These are phyloP conservation scores for Pachyseris speciosa DNA, from an alignment of 64 coral and sea anemone species.

Conservation along the genomic window DNA sequence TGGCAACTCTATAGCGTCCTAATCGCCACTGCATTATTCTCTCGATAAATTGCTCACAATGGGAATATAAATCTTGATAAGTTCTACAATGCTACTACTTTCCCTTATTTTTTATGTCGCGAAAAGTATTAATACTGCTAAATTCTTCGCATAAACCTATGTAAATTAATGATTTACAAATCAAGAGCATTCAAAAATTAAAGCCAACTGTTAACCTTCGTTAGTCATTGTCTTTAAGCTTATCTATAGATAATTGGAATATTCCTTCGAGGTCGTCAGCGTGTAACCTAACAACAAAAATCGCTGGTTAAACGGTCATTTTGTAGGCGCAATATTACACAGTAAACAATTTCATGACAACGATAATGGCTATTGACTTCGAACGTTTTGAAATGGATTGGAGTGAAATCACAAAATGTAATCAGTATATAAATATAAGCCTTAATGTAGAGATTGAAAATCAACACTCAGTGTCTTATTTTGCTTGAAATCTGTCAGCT, in stretches of 20 bases:
- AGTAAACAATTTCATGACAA: background rate
- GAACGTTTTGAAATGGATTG: background rate
- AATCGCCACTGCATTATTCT: background rate
- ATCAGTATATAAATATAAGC: too few relatives aligned
- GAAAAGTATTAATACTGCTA: background rate
- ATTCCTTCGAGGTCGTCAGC: background rate
- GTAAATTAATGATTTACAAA: background rate
- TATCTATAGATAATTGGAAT: conserved; percentile 3
- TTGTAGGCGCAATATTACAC: background rate
- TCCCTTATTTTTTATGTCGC: background rate
- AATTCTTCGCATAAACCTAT: background rate
- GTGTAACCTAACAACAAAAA: background rate
- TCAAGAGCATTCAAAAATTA: background rate
- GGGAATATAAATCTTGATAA: too few relatives aligned
- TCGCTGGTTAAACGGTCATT: background rate
- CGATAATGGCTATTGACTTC: background rate
- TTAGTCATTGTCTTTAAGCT: background rate
- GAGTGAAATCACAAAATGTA: too few relatives aligned
- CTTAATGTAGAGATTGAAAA: too few relatives aligned
- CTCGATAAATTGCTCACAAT: too few relatives aligned
- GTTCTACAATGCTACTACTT: background rate
- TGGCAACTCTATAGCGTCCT: conserved; percentile 73
- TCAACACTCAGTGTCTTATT: too few relatives aligned
- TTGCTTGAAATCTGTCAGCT: too few relatives aligned
- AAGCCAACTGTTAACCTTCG: background rate